Evolutionary conservation across 1,140 invertebrate genomes (phyloP).

Genomic region (Brachionus plicatilis): DNA sequence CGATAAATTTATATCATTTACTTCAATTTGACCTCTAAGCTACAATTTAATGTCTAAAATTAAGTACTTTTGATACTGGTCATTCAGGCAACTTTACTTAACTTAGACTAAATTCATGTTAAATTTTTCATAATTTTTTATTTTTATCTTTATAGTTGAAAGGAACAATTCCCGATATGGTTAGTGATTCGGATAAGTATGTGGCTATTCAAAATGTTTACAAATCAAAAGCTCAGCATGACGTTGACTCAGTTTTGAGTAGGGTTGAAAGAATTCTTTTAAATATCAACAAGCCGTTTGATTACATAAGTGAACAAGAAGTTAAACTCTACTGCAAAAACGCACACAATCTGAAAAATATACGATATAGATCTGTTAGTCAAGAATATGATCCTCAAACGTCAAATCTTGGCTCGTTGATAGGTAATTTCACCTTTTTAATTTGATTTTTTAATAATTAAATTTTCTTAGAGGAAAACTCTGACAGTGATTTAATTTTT

Average conservation of each 20-base stretch:
- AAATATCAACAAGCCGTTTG: conserved; percentile 46
- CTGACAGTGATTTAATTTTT: conserved; percentile 62
- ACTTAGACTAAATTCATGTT: too few species aligned
- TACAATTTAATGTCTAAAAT: too few species aligned
- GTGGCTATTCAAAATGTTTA: conserved; percentile 80
- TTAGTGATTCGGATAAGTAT: conserved; percentile 85
- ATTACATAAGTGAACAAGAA: conserved; percentile 24
- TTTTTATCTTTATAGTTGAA: conserved; percentile 57
- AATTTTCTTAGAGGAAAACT: conserved; percentile 44
- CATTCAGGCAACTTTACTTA: too few species aligned
- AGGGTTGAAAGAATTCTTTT: conserved; percentile 72
- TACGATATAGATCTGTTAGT: conserved; percentile 72
- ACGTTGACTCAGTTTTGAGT: conserved; percentile 73
- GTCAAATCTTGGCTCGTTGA: conserved; percentile 53
- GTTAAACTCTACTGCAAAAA: conserved; percentile 60
- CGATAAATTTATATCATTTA: too few species aligned
- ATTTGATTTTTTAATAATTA: background rate
- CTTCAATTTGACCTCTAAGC: too few species aligned
- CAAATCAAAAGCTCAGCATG: conserved; percentile 71
- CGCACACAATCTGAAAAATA: conserved; percentile 68
- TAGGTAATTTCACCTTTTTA: background rate
- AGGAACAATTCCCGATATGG: conserved; percentile 95
- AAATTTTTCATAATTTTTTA: background rate
- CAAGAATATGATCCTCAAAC: conserved; percentile 66
- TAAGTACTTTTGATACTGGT: too few species aligned